These are phyloP conservation scores for Pectinophora gossypiella DNA, from an alignment of 1,140 invertebrate genomes.

Conservation along the genomic window DNA sequence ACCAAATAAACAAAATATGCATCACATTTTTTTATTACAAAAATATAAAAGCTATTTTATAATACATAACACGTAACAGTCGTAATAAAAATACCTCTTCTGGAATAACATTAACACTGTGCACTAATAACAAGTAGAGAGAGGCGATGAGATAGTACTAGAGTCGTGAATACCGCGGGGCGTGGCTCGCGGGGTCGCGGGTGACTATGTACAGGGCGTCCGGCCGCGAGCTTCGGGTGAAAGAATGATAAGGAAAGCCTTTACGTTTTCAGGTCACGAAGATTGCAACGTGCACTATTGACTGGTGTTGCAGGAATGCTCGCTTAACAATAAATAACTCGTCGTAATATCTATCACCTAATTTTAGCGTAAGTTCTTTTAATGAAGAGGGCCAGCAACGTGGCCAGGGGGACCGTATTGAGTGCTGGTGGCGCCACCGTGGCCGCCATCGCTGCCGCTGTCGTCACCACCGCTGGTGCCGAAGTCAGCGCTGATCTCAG, in stretches of 20 bases:
- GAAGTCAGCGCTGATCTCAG: slow-evolving; percentile 46
- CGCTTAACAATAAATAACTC: slow-evolving; percentile 47
- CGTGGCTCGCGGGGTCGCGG: slow-evolving; percentile 22
- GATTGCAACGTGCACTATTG: neutral
- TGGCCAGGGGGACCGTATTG: slow-evolving; percentile 65
- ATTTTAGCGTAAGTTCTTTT: slow-evolving; percentile 28
- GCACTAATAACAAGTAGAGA: slow-evolving; percentile 69
- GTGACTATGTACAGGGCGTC: slow-evolving; percentile 57
- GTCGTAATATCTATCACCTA: slow-evolving; percentile 37
- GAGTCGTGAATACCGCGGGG: no score
- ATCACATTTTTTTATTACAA: slow-evolving; percentile 63
- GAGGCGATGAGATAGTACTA: slow-evolving; percentile 31
- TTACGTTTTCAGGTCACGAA: neutral
- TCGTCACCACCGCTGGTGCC: slow-evolving; percentile 45
- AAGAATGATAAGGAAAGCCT: neutral
- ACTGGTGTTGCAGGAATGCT: slow-evolving; percentile 13
- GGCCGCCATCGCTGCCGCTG: slow-evolving; percentile 31
- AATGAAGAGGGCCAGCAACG: slow-evolving; percentile 60
- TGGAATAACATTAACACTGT: slow-evolving; percentile 65
- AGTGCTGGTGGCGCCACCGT: slow-evolving; percentile 53
- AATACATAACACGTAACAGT: slow-evolving; percentile 69
- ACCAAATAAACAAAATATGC: slow-evolving; percentile 46
- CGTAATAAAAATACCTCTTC: slow-evolving; percentile 55
- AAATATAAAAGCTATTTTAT: slow-evolving; percentile 62
- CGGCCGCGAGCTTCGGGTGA: slow-evolving; percentile 18